These are phyloP conservation scores for Polyommatus icarus DNA, from an alignment of 2,888 invertebrate genomes.

Conservation along the genomic window DNA sequence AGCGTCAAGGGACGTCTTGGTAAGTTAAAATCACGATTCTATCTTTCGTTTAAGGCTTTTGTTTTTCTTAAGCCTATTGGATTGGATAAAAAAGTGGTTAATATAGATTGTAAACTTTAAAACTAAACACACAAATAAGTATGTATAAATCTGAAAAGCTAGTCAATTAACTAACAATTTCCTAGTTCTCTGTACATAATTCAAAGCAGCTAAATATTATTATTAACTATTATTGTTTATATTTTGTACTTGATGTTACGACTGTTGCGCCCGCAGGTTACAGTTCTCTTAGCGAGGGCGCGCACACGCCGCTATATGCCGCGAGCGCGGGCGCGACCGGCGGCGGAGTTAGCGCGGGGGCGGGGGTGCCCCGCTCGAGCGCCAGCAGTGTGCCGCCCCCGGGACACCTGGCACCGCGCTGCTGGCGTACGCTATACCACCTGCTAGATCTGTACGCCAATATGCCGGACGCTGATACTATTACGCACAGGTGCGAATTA, in stretches of 20 bases:
- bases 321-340: conserved; percentile 36
- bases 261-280: conserved; percentile 76
- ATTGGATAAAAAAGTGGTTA: no score
- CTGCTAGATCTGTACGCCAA: conserved; percentile 95
- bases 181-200: no score
- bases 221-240: neutral
- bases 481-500: conserved; percentile 83
- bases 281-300: conserved; percentile 89
- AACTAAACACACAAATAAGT: neutral
- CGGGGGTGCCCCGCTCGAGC: conserved; percentile 68
- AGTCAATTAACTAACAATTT: no score
- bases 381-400: conserved; percentile 86
- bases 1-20: conserved; percentile 87
- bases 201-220: no score
- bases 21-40: conserved; percentile 41
- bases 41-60: neutral
- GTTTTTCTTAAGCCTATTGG: no score
- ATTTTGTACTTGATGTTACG: neutral
- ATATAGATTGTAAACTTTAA: neutral
- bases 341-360: conserved; percentile 36
- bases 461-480: conserved; percentile 96
- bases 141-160: no score
- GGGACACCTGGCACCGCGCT: conserved; percentile 84
- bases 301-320: conserved; percentile 83
- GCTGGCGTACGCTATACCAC: conserved; percentile 97